These are phyloP conservation scores for Diadophis punctatus DNA, from an alignment of 2,113 vertebrate genomes.

Conservation along the genomic window DNA sequence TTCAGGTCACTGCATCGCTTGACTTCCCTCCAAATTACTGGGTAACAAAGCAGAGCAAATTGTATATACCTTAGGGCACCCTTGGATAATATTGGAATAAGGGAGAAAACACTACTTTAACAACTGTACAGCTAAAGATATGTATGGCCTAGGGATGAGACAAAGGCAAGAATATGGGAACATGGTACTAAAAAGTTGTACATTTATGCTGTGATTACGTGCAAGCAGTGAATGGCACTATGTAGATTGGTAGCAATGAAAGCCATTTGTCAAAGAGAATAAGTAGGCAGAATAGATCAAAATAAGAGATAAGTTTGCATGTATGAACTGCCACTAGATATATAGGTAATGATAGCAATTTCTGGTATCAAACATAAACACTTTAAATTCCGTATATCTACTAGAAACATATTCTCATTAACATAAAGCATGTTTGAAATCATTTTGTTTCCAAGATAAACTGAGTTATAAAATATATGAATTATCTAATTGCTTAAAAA, in stretches of 20 bases:
- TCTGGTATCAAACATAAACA: background rate
- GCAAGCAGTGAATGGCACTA: background rate
- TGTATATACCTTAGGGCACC: background rate
- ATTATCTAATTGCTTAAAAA: background rate
- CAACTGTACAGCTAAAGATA: background rate
- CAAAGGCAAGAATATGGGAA: background rate
- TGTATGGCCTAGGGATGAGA: background rate
- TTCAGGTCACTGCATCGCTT: background rate
- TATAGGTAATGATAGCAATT: background rate
- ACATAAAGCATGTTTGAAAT: background rate
- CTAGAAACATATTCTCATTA: background rate
- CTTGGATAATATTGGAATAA: background rate
- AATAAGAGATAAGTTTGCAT: background rate
- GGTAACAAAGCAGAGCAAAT: background rate
- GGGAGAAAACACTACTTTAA: background rate
- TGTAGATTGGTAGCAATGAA: background rate
- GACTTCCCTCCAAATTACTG: background rate
- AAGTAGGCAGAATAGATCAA: background rate
- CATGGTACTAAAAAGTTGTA: background rate
- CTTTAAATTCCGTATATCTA: background rate
- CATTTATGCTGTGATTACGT: background rate
- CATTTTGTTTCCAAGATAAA: background rate
- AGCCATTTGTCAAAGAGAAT: background rate
- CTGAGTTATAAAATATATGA: background rate
- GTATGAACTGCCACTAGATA: background rate